Evolutionary conservation across 2,797 vertebrate species (phyloP), one percentile per base, ranked within the genome.

Genomic region (Trematocara caparti): DNA sequence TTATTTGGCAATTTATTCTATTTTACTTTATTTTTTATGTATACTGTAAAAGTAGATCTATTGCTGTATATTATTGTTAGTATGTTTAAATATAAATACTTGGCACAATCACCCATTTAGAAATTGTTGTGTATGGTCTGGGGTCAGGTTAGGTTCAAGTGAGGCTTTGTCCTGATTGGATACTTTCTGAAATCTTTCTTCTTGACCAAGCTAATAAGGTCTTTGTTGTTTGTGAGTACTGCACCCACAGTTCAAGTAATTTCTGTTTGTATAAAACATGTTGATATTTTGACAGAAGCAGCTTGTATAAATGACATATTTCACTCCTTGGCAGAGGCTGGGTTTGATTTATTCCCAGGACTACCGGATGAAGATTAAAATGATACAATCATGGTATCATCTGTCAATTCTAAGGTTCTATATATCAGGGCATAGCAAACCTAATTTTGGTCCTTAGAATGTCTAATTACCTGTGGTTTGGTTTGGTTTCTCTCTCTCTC

Each of bases 21-120:
- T 69, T 15, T 69, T 66, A 59, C 30, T 45, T 45, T 27, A 45
- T 66, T 40, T 66, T 66, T 40, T 24, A 36, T 21, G 36, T 40
- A 24, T 45, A 45, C 21, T 45, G 21, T 69, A 27, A 69, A 6
- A 45, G 21, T 69, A 17, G 19, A 45, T 45, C 24, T 24, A 0
- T 34, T 59, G 55, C 27, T 11, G 30, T 34, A 59, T n/a, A 59
- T n/a, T 43, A 69, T 17, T 69, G 13, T 69, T 45, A 40, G 14
- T 0, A 2, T 3, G 64, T 69, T 69, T 69, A 69, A 45, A 45
- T 45, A 21, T 6, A 64, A 19, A 27, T 0, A 69, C 64, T 69
- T 27, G 21, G 21, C 0, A 66, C 0, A 45, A 43, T 27, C 13
- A 15, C 8, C 13, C 62, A 24, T 24, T 24, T 24, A 24, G 24